Conservation (phyloP, 37 sponge, comb jelly and placozoan species). For the Cladorhizidae sp. region DNA sequence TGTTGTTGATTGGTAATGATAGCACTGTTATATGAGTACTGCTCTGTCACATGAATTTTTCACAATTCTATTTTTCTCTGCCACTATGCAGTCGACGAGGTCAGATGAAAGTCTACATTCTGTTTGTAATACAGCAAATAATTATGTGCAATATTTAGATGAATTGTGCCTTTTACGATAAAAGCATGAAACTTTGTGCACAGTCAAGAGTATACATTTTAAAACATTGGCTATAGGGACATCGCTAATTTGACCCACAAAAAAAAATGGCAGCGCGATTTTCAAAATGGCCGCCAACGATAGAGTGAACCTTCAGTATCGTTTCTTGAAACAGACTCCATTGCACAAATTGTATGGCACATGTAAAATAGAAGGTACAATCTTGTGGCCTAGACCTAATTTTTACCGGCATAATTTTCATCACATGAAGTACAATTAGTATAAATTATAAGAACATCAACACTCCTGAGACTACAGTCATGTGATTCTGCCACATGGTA, state of each 20-base stretch:
- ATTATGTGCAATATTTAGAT: too few relatives aligned
- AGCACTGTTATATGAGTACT: not conserved
- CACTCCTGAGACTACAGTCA: too few relatives aligned
- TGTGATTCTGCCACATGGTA: too few relatives aligned
- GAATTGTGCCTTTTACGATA: too few relatives aligned
- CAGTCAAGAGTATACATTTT: not conserved
- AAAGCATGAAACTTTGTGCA: too few relatives aligned
- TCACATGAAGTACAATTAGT: not conserved
- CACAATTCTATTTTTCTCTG: too few relatives aligned
- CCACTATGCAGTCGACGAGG: not conserved
- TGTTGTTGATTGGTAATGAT: not conserved
- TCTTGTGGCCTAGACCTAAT: slow-evolving; percentile 2
- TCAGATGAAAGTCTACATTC: not conserved
- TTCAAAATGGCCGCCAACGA: too few relatives aligned
- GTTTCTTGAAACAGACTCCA: not conserved
- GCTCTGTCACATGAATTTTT: not conserved
- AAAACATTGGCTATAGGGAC: not conserved
- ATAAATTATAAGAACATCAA: not conserved
- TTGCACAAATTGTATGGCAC: not conserved
- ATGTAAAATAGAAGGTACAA: not conserved
- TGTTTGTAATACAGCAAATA: not conserved
- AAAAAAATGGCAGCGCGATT: not conserved
- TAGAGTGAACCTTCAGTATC: too few relatives aligned
- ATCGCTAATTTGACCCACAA: not conserved
- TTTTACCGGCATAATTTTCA: not conserved